These are phyloP conservation scores for Darevskia mixta DNA, from an alignment of 2,797 vertebrate genomes.

Conservation along the genomic window DNA sequence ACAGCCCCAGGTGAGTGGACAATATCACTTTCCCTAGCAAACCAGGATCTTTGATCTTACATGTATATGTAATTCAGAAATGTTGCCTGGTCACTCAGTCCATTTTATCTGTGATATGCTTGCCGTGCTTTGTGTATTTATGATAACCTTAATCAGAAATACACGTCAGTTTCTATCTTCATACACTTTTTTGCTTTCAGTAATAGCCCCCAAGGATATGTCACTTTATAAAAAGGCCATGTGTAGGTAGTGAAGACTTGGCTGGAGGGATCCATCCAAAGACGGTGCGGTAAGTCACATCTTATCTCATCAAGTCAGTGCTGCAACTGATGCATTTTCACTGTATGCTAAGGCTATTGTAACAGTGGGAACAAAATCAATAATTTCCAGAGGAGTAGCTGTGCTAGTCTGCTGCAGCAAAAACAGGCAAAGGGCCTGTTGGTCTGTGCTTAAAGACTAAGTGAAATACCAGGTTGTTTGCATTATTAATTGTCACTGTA, in stretches of 20 bases:
- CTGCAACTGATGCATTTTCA: neutral
- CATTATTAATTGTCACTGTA: neutral
- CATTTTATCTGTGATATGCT: neutral
- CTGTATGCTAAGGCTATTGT: neutral
- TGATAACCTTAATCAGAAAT: constrained; percentile 50
- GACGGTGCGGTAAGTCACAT: constrained; percentile 45
- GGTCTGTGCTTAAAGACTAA: neutral
- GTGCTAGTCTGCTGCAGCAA: neutral
- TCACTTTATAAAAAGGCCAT: constrained; percentile 59
- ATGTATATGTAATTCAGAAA: neutral
- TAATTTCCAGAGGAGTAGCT: neutral
- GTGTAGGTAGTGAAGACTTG: neutral
- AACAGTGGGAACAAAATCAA: neutral
- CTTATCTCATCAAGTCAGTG: neutral
- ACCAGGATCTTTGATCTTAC: neutral
- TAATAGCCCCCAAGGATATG: constrained; percentile 49
- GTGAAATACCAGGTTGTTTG: neutral
- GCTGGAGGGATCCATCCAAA: neutral
- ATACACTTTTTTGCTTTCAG: constrained; percentile 43
- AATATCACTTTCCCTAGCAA: neutral
- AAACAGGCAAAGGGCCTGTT: neutral
- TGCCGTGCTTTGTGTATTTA: constrained; percentile 2
- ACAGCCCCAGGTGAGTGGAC: too few relatives aligned
- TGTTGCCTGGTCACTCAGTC: neutral
- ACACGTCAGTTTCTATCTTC: constrained; percentile 53